phyloP scores from a whole-genome alignment of 2,113 vertebrate genomes.

The Oncorhynchus gorbuscha region DNA sequence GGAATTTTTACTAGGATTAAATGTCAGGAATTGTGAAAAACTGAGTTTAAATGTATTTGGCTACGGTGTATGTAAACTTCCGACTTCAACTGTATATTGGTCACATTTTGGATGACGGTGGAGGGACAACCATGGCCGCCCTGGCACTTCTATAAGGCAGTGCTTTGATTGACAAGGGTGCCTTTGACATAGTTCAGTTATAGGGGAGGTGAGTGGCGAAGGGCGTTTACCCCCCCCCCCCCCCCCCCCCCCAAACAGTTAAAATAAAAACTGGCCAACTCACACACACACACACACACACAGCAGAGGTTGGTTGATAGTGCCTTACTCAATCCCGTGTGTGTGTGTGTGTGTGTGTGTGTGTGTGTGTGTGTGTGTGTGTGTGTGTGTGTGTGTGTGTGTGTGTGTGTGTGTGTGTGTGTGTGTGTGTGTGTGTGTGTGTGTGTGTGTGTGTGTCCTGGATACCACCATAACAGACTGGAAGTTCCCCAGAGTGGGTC shows the following conservation, averaged over 20 bases:
- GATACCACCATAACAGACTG: conserved; percentile 65
- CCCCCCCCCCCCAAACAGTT: conserved; percentile 43
- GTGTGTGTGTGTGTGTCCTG: conserved; percentile 62
- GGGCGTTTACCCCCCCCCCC: conserved; percentile 33
- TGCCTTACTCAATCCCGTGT: conserved; percentile 36
- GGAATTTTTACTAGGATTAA: too few relatives aligned
- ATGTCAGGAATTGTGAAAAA: too few relatives aligned
- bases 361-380: conserved; percentile 29
- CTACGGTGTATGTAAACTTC: too few relatives aligned
- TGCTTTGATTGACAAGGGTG: conserved; percentile 45
- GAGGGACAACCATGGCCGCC: too few relatives aligned
- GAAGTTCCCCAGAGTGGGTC: neutral
- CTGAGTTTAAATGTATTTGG: too few relatives aligned
- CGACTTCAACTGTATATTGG: too few relatives aligned
- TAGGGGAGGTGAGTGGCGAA: conserved; percentile 39
- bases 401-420: conserved; percentile 47
- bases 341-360: too few relatives aligned
- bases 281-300: conserved; percentile 15
- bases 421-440: conserved; percentile 52
- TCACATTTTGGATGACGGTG: neutral
- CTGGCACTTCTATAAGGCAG: neutral
- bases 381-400: conserved; percentile 36
- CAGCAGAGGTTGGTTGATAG: conserved; percentile 17
- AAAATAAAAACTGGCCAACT: conserved; percentile 52
- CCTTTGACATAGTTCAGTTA: conserved; percentile 42